phyloP scores from a whole-genome alignment of 2,888 invertebrate genomes.

The Colostygia pectinataria region DNA sequence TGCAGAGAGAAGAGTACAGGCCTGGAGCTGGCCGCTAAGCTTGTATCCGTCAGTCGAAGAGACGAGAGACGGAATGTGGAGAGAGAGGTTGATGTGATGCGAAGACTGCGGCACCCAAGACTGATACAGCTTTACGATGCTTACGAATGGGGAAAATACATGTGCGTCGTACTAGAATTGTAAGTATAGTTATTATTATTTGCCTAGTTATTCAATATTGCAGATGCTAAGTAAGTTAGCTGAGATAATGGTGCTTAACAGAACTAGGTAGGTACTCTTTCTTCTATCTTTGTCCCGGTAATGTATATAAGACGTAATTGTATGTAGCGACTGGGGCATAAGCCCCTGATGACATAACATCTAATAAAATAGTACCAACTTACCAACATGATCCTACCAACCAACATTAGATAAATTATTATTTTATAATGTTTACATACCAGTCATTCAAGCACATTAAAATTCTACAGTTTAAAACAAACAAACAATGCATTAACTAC shows the following conservation, averaged over 20 bases:
- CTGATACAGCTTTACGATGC: constrained; percentile 99
- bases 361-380: too few relatives aligned
- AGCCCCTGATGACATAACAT: too few relatives aligned
- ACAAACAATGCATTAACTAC: constrained; percentile 28
- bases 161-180: constrained; percentile 99
- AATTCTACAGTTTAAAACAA: constrained; percentile 24
- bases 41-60: constrained; percentile 92
- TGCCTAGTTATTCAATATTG: too few relatives aligned
- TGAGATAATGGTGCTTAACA: too few relatives aligned
- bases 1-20: constrained; percentile 93
- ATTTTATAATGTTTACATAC: constrained; percentile 8
- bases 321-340: too few relatives aligned
- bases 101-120: constrained; percentile 95
- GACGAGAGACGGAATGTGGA: constrained; percentile 96
- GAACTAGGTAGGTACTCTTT: too few relatives aligned
- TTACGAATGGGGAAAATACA: constrained; percentile 95
- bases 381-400: too few relatives aligned
- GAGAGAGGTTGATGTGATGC: constrained; percentile 98
- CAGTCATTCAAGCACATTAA: constrained; percentile 20
- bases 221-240: too few relatives aligned
- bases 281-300: too few relatives aligned
- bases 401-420: too few relatives aligned
- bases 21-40: constrained; percentile 94
- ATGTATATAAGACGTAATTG: too few relatives aligned
- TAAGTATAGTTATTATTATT: constrained; percentile 63